phyloP scores from a whole-genome alignment of 2,888 invertebrate genomes.

The Parnassius mnemosyne region DNA sequence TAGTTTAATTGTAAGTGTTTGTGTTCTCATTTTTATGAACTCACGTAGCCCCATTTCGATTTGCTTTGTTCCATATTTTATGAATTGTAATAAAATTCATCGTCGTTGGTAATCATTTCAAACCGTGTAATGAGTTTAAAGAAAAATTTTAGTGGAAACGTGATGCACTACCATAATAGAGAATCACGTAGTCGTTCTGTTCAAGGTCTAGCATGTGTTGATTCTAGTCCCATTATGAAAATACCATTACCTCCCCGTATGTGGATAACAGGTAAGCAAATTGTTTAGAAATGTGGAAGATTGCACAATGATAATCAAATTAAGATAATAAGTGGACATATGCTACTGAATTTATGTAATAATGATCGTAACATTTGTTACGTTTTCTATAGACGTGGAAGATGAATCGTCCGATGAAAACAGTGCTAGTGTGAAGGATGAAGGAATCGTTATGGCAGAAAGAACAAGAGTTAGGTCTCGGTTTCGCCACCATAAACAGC shows the following conservation, averaged over 20 bases:
- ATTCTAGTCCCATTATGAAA: slow-evolving; percentile 65
- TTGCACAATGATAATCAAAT: no score
- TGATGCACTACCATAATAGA: slow-evolving; percentile 39
- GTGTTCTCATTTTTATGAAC: slow-evolving; percentile 37
- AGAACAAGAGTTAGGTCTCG: slow-evolving; percentile 63
- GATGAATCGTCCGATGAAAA: slow-evolving; percentile 70
- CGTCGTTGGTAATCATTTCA: slow-evolving; percentile 47
- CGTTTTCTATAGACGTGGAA: slow-evolving; percentile 56
- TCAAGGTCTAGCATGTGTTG: slow-evolving; percentile 61
- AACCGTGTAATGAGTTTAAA: slow-evolving; percentile 55
- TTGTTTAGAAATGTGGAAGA: neutral
- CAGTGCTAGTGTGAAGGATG: slow-evolving; percentile 50
- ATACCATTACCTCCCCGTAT: slow-evolving; percentile 76
- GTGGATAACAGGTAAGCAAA: slow-evolving; percentile 70
- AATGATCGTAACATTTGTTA: neutral
- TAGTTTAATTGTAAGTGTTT: slow-evolving; percentile 41
- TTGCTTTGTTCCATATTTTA: slow-evolving; percentile 65
- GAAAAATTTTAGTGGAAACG: slow-evolving; percentile 44
- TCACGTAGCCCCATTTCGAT: slow-evolving; percentile 50
- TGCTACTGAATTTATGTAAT: slow-evolving; percentile 5
- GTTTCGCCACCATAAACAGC: slow-evolving; percentile 64
- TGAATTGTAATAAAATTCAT: slow-evolving; percentile 51
- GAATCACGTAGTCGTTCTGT: slow-evolving; percentile 66
- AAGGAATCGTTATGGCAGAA: slow-evolving; percentile 52
- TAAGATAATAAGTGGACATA: no score